Evolutionary conservation across 2,888 invertebrate species (phyloP).

Genomic region (Panzeria rudis): DNA sequence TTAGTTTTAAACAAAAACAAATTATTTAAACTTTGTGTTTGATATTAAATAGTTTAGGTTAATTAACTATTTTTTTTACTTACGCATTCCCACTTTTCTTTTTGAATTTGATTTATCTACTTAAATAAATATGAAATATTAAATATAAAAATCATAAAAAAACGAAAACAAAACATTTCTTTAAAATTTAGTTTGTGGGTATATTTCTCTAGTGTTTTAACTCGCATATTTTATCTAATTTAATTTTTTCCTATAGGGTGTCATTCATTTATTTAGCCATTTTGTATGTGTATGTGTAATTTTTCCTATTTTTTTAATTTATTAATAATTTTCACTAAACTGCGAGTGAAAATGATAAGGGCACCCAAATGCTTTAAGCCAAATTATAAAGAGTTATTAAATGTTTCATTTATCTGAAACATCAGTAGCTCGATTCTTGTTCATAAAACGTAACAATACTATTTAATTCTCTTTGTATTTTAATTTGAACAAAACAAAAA

Average conservation of each 20-base stretch:
- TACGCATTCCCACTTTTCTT: slow-evolving; percentile 14
- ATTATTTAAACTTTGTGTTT: slow-evolving; percentile 22
- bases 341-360: neutral
- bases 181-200: slow-evolving; percentile 59
- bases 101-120: slow-evolving; percentile 53
- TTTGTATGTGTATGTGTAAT: slow-evolving; percentile 60
- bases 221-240: slow-evolving; percentile 35
- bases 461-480: neutral
- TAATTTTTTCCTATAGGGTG: slow-evolving; percentile 49
- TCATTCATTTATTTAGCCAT: slow-evolving; percentile 59
- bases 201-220: slow-evolving; percentile 48
- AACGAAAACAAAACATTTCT: slow-evolving; percentile 60
- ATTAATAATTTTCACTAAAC: slow-evolving; percentile 18
- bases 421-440: neutral
- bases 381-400: neutral
- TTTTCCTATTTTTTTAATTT: slow-evolving; percentile 26
- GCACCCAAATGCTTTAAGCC: neutral
- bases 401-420: neutral
- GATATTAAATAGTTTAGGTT: slow-evolving; percentile 42
- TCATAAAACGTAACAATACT: neutral
- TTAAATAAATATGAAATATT: slow-evolving; percentile 52
- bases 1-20: neutral
- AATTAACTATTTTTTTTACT: slow-evolving; percentile 49
- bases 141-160: slow-evolving; percentile 43
- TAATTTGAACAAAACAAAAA: neutral